Conservation (phyloP, 1,140 invertebrate genomes). For the Zaprionus tsacasi region DNA sequence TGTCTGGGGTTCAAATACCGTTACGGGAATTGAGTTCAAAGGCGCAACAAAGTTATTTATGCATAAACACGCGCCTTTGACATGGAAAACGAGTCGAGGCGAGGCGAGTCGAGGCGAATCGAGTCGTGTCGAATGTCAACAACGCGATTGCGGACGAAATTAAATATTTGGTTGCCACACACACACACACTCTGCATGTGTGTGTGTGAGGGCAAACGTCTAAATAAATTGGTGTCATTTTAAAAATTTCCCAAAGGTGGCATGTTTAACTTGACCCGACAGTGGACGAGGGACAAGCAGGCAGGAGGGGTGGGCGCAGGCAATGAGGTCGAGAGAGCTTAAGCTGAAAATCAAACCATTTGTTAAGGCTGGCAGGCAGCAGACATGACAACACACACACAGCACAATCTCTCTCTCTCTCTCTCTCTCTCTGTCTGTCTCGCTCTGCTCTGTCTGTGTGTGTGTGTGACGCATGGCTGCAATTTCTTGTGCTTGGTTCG, state of each 20-base stretch:
- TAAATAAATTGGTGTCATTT: constrained; percentile 82
- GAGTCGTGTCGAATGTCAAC: constrained; percentile 67
- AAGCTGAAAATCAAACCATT: constrained; percentile 80
- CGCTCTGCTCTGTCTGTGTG: constrained; percentile 14
- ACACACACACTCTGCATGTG: not conserved
- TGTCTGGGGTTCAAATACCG: constrained; percentile 5
- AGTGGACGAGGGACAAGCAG: constrained; percentile 1
- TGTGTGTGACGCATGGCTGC: constrained; percentile 72
- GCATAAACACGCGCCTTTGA: constrained; percentile 74
- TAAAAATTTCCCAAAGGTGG: constrained; percentile 79
- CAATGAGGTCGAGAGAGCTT: constrained; percentile 43
- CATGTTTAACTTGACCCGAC: constrained; percentile 55
- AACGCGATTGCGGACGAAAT: constrained; percentile 62
- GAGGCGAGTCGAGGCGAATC: constrained; percentile 51
- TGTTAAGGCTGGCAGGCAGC: constrained; percentile 61
- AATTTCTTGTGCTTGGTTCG: constrained; percentile 67
- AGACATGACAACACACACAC: constrained; percentile 74
- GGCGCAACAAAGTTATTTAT: constrained; percentile 66
- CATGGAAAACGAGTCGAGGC: constrained; percentile 57
- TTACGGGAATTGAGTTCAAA: constrained; percentile 56
- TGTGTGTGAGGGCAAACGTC: constrained; percentile 42
- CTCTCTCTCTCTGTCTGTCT: constrained; percentile 44
- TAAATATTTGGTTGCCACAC: constrained; percentile 67
- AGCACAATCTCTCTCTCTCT: constrained; percentile 26
- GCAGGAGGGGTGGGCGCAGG: constrained; percentile 2